These are phyloP conservation scores for Rhagologus leucostigma DNA, from an alignment of 2,113 vertebrate species.

Conservation along the genomic window DNA sequence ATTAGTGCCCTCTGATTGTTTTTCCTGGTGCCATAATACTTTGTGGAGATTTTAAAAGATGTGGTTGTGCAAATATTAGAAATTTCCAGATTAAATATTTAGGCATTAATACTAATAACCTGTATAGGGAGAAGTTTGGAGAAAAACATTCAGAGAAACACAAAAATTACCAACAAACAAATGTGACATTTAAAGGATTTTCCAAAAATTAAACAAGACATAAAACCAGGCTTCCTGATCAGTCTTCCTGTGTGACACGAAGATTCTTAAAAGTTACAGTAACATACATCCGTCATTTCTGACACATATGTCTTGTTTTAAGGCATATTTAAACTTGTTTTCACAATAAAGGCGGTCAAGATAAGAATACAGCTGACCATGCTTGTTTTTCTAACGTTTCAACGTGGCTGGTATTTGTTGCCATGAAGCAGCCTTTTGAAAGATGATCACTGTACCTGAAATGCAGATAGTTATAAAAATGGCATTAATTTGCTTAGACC, in stretches of 20 bases:
- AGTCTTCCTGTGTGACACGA: not conserved
- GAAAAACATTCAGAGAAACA: not conserved
- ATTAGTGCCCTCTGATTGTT: not conserved
- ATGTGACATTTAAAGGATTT: not conserved
- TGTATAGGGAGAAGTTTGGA: not conserved
- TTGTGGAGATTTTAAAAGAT: not conserved
- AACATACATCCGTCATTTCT: not conserved
- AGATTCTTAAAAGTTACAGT: not conserved
- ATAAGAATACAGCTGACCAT: not conserved
- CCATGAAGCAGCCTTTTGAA: conserved; percentile 8
- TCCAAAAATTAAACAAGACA: not conserved
- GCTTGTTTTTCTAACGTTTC: not conserved
- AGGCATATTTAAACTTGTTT: not conserved
- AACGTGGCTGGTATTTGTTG: not conserved
- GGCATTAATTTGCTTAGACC: conserved; percentile 98
- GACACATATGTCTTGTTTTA: not conserved
- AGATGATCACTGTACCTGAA: conserved; percentile 86
- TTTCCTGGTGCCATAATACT: not conserved
- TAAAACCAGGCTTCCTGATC: not conserved
- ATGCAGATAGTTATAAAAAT: conserved; percentile 88
- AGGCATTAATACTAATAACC: not conserved
- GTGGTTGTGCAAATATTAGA: not conserved
- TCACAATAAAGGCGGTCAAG: not conserved
- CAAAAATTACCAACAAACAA: not conserved
- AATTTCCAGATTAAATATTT: not conserved